Evolutionary conservation across 2,888 invertebrate genomes (phyloP).

Genomic region (Muscina levida): DNA sequence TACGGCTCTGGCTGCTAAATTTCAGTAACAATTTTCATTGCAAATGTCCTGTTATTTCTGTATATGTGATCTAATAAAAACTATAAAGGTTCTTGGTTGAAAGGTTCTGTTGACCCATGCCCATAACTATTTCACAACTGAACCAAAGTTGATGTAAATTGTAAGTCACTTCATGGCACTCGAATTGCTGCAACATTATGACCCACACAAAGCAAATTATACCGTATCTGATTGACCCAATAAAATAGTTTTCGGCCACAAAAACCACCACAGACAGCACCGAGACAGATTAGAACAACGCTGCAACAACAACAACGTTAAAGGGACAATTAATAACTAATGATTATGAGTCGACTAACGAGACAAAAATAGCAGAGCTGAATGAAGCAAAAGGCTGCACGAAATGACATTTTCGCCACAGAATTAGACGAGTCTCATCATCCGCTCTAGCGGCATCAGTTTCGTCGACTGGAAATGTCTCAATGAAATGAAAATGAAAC

Average conservation of each 20-base stretch:
- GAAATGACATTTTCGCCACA: constrained; percentile 78
- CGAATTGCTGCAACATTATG: constrained; percentile 51
- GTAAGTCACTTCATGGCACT: constrained; percentile 11
- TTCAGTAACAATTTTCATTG: too few relatives aligned
- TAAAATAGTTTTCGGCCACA: constrained; percentile 48
- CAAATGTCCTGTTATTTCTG: too few relatives aligned
- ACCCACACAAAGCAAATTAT: constrained; percentile 48
- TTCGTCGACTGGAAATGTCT: not conserved
- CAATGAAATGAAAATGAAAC: not conserved
- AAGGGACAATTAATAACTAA: constrained; percentile 61
- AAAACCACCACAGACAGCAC: constrained; percentile 18
- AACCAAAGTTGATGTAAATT: not conserved
- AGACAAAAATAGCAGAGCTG: constrained; percentile 53
- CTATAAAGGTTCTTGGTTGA: too few relatives aligned
- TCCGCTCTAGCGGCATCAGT: constrained; percentile 21
- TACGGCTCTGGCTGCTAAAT: too few relatives aligned
- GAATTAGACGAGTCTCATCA: constrained; percentile 65
- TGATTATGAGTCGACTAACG: constrained; percentile 66
- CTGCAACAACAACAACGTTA: constrained; percentile 20
- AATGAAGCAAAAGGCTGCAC: constrained; percentile 72
- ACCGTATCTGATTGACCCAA: constrained; percentile 65
- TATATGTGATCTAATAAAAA: too few relatives aligned
- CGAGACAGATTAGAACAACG: constrained; percentile 64
- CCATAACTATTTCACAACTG: too few relatives aligned
- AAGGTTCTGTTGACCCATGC: too few relatives aligned